phyloP scores from a whole-genome alignment of 1,140 invertebrate genomes.

The Lycorma delicatula region DNA sequence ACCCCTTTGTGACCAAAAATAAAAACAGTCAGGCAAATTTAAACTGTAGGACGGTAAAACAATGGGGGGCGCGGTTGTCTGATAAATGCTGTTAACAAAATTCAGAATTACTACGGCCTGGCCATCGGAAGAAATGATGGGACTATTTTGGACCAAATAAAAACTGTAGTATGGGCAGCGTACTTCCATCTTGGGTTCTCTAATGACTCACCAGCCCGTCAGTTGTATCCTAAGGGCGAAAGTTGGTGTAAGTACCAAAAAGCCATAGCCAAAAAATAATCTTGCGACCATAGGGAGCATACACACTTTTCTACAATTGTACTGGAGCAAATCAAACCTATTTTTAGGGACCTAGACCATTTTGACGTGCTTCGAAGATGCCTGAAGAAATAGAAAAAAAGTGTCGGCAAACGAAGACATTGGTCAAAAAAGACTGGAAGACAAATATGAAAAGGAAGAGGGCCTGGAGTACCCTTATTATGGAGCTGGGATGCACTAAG shows the following conservation, averaged over 20 bases:
- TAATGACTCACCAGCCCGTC: not conserved
- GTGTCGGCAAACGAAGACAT: too few relatives aligned
- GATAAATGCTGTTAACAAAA: not conserved
- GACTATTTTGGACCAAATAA: not conserved
- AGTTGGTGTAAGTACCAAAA: not conserved
- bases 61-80: not conserved
- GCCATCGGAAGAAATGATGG: not conserved
- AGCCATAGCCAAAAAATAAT: not conserved
- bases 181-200: constrained; percentile 1
- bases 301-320: not conserved
- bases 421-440: too few relatives aligned
- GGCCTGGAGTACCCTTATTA: too few relatives aligned
- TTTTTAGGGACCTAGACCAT: constrained; percentile 4
- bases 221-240: not conserved
- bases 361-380: not conserved
- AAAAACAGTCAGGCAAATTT: too few relatives aligned
- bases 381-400: too few relatives aligned
- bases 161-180: constrained; percentile 1
- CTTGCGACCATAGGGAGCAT: not conserved
- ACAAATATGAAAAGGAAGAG: too few relatives aligned
- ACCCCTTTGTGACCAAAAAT: too few relatives aligned
- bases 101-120: constrained; percentile 2
- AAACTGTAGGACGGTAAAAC: constrained; percentile 5
- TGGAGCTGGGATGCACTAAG: too few relatives aligned
- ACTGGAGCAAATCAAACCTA: constrained; percentile 2